Conservation (phyloP, 2,888 invertebrate species). For the Elegia similella region DNA sequence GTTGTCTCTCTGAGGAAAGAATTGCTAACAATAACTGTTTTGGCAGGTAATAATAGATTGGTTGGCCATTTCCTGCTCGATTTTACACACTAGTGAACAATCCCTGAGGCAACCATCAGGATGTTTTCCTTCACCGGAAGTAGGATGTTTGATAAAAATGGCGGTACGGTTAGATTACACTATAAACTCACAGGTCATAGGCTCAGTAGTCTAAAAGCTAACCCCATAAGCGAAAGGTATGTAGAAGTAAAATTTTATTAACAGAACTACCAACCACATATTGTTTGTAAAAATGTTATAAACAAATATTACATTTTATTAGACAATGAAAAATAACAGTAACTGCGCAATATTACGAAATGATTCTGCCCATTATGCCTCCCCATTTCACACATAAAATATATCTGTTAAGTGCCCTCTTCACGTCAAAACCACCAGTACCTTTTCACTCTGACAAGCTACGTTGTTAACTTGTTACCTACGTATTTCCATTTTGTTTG, state of each 20-base stretch:
- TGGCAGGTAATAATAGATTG: no score
- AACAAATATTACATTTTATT: neutral
- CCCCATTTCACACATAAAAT: slow-evolving; percentile 12
- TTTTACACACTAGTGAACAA: no score
- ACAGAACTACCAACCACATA: neutral
- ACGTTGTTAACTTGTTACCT: slow-evolving; percentile 11
- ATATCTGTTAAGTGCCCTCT: slow-evolving; percentile 16
- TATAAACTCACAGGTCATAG: no score
- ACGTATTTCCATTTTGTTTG: neutral
- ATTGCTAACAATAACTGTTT: no score
- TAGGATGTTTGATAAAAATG: no score
- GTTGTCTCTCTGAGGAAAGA: no score
- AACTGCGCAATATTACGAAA: slow-evolving; percentile 1
- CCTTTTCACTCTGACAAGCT: slow-evolving; percentile 10
- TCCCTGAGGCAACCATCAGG: no score
- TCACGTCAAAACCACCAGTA: slow-evolving; percentile 18
- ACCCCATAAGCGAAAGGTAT: no score
- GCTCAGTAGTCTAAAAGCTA: no score
- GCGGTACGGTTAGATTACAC: no score
- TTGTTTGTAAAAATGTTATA: neutral
- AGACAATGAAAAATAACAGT: slow-evolving; percentile 7
- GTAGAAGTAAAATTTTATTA: neutral
- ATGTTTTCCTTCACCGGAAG: no score
- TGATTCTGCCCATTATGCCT: slow-evolving; percentile 10
- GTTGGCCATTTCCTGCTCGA: no score